Base-by-base conservation (phyloP, 2,888 invertebrate genomes). In the Pandemis cinnamomeana region DNA sequence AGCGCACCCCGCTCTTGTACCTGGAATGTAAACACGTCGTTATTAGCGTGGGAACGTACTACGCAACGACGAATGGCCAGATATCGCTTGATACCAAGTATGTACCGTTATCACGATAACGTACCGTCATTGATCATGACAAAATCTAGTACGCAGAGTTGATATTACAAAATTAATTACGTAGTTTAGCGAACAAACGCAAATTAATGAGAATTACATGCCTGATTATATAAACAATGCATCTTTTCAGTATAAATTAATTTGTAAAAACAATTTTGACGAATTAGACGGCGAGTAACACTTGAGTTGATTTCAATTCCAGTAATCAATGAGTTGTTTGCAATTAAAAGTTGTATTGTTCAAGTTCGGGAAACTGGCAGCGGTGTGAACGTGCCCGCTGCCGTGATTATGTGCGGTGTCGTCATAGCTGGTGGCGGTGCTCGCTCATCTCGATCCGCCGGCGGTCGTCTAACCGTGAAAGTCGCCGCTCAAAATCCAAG, bases 1-100 rank as follows among this genome's bases (percentile, higher is more conserved):
- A 94, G 93, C 95, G 95, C 94, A 95, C 95, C 91, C 95, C 95
- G 95, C 95, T 95, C 95, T 96, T 96, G 95, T 96, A 96, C 94
- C 96, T 96, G 95, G 5, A 92, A 92, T 74, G 58, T 61, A 72
- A 71, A 79, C n/a, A 44, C 7, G 27, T 13, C 20, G 20, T 58
- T 58, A 44, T 68, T 58, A 61, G 64, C 73, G 69, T 73, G 69
- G 73, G 73, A 73, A 73, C 46, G 44, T 51, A 67, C 61, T 61
- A 61, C 42, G 51, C 42, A 60, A 42, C 27, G 11, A 36, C 67
- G 36, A 48, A 11, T 61, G 36, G 61, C n/a, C n/a, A 61, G 48
- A 27, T 58, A 71, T 71, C 46, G 44, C 6, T 20, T 61, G 41
- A 13, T 60, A 72, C 15, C 36, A 20, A 41, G 41, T 46, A 41